Percentiles rank a stretch among this genome's conserved stretches.
Evolutionary conservation across 2,797 vertebrate genomes (phyloP).

Genomic region (Mormyrops attenuatus): DNA sequence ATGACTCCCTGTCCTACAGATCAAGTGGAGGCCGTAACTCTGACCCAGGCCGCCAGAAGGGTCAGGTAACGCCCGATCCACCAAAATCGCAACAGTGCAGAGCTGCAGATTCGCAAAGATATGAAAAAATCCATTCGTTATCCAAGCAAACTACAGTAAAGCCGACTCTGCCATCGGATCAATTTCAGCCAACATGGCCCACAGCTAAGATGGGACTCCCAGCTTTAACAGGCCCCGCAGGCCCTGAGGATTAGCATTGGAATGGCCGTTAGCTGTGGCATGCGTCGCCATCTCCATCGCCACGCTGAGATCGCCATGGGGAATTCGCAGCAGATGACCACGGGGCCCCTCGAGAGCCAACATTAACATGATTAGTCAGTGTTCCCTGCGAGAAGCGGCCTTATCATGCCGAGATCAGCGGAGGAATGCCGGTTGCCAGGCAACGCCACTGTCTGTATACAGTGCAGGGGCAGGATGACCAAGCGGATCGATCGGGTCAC

Average conservation of each 20-base stretch:
- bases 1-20: conserved; percentile 50
- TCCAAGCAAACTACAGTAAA: background rate
- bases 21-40: conserved; percentile 65
- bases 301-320: too few relatives aligned
- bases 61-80: conserved; percentile 46
- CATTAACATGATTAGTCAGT: conserved; percentile 17
- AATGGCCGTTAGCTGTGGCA: background rate
- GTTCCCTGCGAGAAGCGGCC: background rate
- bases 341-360: background rate
- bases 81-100: background rate
- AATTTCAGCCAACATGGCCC: background rate
- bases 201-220: background rate
- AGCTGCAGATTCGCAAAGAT: background rate
- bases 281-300: background rate
- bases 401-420: conserved; percentile 27
- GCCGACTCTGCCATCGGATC: background rate
- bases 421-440: conserved; percentile 44
- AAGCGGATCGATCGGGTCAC: background rate
- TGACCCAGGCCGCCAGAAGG: conserved; percentile 52
- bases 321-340: background rate
- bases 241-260: background rate
- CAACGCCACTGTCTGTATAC: conserved; percentile 39
- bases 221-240: background rate
- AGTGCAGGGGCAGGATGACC: conserved; percentile 16
- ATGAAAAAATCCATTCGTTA: background rate